Evolutionary conservation across 1,140 invertebrate species (phyloP), one percentile per base, ranked within the genome.

Genomic region (Camponotus vicinus): DNA sequence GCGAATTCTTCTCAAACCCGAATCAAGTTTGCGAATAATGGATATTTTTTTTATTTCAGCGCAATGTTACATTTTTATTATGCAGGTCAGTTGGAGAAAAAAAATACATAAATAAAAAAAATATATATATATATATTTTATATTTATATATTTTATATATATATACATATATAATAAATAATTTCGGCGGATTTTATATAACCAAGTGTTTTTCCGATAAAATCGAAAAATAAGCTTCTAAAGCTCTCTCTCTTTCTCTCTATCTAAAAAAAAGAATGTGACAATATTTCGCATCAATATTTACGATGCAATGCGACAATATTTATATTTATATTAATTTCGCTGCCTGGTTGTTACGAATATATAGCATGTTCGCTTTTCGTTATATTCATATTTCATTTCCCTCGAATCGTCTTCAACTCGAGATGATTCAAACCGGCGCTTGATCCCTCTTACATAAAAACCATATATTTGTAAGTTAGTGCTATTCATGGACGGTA

Each of bases 241-340:
- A 77, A 61, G 21, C 21, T 63, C 21, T 42, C 37, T 63, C 7
- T 18, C 15, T 18, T 5, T 52, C 49, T 52, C 3, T 52, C 49
- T 18, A 3, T 52, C 5, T n/a, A 37, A 37, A 61, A 21, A 32
- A 77, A 77, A 27, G 27, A 57, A 76, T 42, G 73, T 32, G 57
- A 45, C 57, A 42, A 63, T 63, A 61, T 77, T 61, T 63, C 40
- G 0, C 73, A n/a, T 77, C 37, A 77, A 59, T 77, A 77, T 77
- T 76, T 77, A 77, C 40, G 4, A 21, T 37, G 37, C 40, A 63
- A 76, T 7, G 37, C 52, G 52, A 75, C 37, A 61, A 77, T 77
- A 77, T 77, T 76, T 76, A 63, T 21, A 9, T 21, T 63, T 15
- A 37, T 42, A 40, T 77, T 77, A 61, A 42, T 11, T 21, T 75